Conservation (phyloP, 2,113 vertebrate species). For the Cyrtonyx montezumae region DNA sequence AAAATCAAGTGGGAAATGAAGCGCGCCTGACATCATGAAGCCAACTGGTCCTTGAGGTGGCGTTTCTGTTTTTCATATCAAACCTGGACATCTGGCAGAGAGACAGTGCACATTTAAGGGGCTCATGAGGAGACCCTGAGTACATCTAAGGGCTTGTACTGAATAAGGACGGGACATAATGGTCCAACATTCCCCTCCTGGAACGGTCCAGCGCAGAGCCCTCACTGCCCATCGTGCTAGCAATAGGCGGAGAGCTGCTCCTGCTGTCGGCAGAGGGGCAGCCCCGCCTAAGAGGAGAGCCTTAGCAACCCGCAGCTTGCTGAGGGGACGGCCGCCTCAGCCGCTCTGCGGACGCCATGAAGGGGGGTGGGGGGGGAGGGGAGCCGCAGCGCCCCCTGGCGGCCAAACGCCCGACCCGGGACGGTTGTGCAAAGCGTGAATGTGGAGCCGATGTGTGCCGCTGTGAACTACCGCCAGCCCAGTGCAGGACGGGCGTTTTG, state of each 20-base stretch:
- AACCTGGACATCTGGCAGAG: background rate
- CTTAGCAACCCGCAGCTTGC: background rate
- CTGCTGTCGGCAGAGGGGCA: rapidly evolving
- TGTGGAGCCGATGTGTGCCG: rapidly evolving
- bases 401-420: background rate
- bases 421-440: too few relatives aligned
- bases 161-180: background rate
- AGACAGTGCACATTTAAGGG: background rate
- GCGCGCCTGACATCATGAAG: rapidly evolving
- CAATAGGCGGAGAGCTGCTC: background rate
- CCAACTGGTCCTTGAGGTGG: rapidly evolving
- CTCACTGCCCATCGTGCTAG: background rate
- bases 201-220: background rate
- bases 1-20: background rate
- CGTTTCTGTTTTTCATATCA: background rate
- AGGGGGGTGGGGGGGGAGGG: too few relatives aligned
- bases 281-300: too few relatives aligned
- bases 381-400: slow-evolving; percentile 31
- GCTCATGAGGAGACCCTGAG: background rate
- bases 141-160: background rate
- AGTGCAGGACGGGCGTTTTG: background rate
- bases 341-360: background rate
- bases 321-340: background rate
- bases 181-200: background rate
- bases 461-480: background rate